phyloP scores from a whole-genome alignment of 1,140 invertebrate genomes.

The Acromyrmex charruanus region DNA sequence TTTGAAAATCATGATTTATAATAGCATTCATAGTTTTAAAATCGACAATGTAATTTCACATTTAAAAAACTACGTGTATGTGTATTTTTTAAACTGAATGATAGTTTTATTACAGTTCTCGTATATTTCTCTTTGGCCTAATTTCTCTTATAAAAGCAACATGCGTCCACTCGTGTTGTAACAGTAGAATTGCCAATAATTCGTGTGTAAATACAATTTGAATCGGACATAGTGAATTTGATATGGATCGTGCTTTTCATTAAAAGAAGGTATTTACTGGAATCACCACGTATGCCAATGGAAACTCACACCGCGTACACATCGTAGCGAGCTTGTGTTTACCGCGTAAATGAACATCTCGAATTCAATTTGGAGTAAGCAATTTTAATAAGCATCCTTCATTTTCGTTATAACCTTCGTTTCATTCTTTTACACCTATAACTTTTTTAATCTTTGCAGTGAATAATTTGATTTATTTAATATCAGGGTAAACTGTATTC shows the following conservation, averaged over 20 bases:
- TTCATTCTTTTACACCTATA: not conserved
- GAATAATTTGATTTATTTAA: slow-evolving; percentile 15
- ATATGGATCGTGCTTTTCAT: slow-evolving; percentile 59
- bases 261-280: slow-evolving; percentile 63
- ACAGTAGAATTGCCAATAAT: slow-evolving; percentile 54
- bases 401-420: not conserved
- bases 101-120: not conserved
- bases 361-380: slow-evolving; percentile 35
- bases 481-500: not conserved
- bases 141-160: slow-evolving; percentile 22
- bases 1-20: not conserved
- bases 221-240: slow-evolving; percentile 41
- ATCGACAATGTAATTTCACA: not conserved
- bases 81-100: not conserved
- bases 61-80: not conserved
- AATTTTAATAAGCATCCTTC: not conserved
- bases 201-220: slow-evolving; percentile 51
- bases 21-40: not conserved
- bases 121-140: slow-evolving; percentile 13
- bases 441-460: not conserved
- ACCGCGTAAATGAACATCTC: slow-evolving; percentile 30
- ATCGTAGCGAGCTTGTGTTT: slow-evolving; percentile 34
- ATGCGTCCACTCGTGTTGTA: slow-evolving; percentile 4
- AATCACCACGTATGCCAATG: slow-evolving; percentile 20
- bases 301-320: slow-evolving; percentile 3